A percentile compares a stretch with the other conserved stretches of the same genome.
phyloP scores from a whole-genome alignment of 2,888 invertebrate species.

The Bombylius discolor region DNA sequence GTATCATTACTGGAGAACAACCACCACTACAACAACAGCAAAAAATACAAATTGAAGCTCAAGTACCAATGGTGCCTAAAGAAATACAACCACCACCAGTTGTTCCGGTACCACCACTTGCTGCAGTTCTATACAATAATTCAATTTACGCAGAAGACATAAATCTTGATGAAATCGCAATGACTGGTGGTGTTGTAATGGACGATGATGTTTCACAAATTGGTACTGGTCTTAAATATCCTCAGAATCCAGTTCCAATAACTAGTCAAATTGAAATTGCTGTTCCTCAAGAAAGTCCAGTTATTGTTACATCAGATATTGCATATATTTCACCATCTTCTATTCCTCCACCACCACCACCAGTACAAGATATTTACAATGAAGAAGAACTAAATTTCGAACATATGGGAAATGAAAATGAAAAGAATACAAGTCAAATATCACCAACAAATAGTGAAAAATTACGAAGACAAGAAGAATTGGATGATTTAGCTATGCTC shows the following conservation, averaged over 20 bases:
- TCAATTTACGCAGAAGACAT: not conserved
- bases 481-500: slow-evolving; percentile 68
- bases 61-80: too few species aligned
- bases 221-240: slow-evolving; percentile 13
- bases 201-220: slow-evolving; percentile 24
- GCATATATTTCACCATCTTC: not conserved
- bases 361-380: slow-evolving; percentile 1
- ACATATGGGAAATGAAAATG: not conserved
- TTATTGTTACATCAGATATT: not conserved
- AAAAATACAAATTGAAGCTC: too few species aligned
- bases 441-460: slow-evolving; percentile 34
- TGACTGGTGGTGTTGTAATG: not conserved
- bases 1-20: not conserved
- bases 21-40: too few species aligned
- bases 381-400: slow-evolving; percentile 21
- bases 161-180: not conserved
- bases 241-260: not conserved
- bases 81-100: too few species aligned
- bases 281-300: not conserved
- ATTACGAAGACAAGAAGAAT: slow-evolving; percentile 39
- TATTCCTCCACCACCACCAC: slow-evolving; percentile 24
- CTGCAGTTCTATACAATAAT: not conserved
- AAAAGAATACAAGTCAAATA: not conserved
- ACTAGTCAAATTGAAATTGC: not conserved
- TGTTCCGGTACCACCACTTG: not conserved